Conservation (phyloP, 2,888 invertebrate genomes). For the Graphium colonna region DNA sequence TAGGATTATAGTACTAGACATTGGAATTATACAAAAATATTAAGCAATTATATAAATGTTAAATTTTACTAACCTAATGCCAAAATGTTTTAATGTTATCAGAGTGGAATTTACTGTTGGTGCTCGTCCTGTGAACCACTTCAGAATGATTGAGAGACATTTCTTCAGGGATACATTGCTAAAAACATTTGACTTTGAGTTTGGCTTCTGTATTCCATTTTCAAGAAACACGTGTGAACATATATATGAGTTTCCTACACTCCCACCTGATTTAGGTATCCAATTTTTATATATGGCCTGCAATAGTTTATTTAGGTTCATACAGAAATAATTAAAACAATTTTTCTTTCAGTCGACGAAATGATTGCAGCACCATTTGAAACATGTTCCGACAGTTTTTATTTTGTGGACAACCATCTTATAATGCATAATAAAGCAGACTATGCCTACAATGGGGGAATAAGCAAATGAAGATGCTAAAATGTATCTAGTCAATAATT, state of each 20-base stretch:
- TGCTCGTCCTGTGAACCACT: conserved; percentile 93
- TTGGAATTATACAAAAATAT: no score
- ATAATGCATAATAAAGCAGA: conserved; percentile 99
- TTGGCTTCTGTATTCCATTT: conserved; percentile 99
- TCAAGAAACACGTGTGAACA: conserved; percentile 99
- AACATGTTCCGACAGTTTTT: conserved; percentile 98
- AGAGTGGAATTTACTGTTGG: conserved; percentile 99
- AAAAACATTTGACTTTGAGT: conserved; percentile 99
- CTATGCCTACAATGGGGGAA: conserved; percentile 96
- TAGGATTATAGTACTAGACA: no score
- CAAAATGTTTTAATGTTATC: conserved; percentile 37
- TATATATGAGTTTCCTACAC: conserved; percentile 97
- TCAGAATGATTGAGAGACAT: conserved; percentile 99
- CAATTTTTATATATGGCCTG: no score
- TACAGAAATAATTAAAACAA: background rate
- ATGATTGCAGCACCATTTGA: conserved; percentile 98
- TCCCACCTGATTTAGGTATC: conserved; percentile 91
- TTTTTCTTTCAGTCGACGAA: conserved; percentile 89
- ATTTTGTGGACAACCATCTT: conserved; percentile 97
- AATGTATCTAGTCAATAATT: conserved; percentile 9
- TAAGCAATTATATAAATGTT: no score
- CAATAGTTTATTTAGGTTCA: no score
- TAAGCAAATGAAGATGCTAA: conserved; percentile 51
- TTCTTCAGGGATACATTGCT: conserved; percentile 95
- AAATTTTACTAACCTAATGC: no score